Evolutionary conservation across 2,888 invertebrate species (phyloP).

Genomic region (Diabrotica balteata): DNA sequence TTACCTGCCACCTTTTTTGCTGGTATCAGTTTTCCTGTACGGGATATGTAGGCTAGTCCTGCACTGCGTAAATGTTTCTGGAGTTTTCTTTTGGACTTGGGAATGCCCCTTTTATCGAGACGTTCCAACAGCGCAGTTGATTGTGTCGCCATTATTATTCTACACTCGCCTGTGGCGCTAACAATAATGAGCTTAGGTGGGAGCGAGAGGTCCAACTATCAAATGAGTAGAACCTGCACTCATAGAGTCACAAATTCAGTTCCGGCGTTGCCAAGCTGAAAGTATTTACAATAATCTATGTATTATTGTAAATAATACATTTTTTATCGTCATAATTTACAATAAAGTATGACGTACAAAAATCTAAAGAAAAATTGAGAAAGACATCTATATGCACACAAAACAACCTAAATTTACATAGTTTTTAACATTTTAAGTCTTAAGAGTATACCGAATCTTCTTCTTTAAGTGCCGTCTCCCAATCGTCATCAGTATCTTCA

Average conservation of each 20-base stretch:
- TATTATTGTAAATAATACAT: too few species aligned
- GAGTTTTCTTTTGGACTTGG: conserved; percentile 60
- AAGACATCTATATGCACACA: too few species aligned
- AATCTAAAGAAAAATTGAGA: too few species aligned
- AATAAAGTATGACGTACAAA: too few species aligned
- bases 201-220: conserved; percentile 13
- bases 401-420: too few species aligned
- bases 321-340: too few species aligned
- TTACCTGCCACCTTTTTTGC: conserved; percentile 63
- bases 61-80: conserved; percentile 61
- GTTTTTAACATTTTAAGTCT: too few species aligned
- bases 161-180: conserved; percentile 13
- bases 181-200: conserved; percentile 10
- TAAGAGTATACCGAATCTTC: too few species aligned
- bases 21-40: conserved; percentile 62
- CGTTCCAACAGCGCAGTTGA: conserved; percentile 56
- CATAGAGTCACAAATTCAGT: neutral
- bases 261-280: neutral
- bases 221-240: neutral
- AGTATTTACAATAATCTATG: neutral
- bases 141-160: conserved; percentile 56
- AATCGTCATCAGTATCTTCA: too few species aligned
- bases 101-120: conserved; percentile 57
- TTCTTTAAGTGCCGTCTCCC: too few species aligned
- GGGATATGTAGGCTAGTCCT: conserved; percentile 62